Evolutionary conservation across 2,113 vertebrate species (phyloP).

Genomic region (Pholis gunnellus): DNA sequence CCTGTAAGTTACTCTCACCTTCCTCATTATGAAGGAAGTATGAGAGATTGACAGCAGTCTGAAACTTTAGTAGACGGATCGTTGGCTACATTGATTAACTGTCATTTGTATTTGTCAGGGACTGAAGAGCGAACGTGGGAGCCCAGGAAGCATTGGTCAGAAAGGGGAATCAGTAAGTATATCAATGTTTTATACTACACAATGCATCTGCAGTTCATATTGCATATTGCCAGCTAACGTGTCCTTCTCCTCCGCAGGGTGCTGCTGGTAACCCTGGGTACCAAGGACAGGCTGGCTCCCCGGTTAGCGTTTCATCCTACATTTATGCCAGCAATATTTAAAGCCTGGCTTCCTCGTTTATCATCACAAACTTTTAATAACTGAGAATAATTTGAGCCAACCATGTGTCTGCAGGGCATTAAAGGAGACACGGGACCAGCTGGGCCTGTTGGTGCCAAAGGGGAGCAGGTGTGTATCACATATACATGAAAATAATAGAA

Average conservation of each 20-base stretch:
- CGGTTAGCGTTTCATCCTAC: conserved; percentile 82
- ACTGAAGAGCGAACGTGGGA: conserved; percentile 92
- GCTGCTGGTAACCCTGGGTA: conserved; percentile 89
- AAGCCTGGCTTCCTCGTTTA: conserved; percentile 4
- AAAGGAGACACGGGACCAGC: conserved; percentile 90
- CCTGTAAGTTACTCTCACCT: conserved; percentile 84
- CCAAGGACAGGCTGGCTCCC: conserved; percentile 86
- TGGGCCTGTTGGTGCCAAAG: conserved; percentile 88
- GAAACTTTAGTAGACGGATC: conserved; percentile 21
- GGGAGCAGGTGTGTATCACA: conserved; percentile 87
- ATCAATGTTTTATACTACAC: neutral
- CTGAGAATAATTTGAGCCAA: neutral
- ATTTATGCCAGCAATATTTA: conserved; percentile 14
- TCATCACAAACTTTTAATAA: conserved; percentile 19
- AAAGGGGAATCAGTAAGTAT: conserved; percentile 94
- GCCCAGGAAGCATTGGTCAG: conserved; percentile 84
- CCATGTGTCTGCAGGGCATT: conserved; percentile 85
- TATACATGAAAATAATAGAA: neutral
- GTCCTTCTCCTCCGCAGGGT: conserved; percentile 82
- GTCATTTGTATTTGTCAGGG: conserved; percentile 82
- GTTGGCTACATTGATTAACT: conserved; percentile 18
- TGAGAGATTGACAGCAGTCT: conserved; percentile 22
- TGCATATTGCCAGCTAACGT: conserved; percentile 16
- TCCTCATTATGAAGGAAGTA: conserved; percentile 34
- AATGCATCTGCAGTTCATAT: neutral